Evolutionary conservation across 2,797 vertebrate genomes (phyloP).

Genomic region (Uromys caudimaculatus): DNA sequence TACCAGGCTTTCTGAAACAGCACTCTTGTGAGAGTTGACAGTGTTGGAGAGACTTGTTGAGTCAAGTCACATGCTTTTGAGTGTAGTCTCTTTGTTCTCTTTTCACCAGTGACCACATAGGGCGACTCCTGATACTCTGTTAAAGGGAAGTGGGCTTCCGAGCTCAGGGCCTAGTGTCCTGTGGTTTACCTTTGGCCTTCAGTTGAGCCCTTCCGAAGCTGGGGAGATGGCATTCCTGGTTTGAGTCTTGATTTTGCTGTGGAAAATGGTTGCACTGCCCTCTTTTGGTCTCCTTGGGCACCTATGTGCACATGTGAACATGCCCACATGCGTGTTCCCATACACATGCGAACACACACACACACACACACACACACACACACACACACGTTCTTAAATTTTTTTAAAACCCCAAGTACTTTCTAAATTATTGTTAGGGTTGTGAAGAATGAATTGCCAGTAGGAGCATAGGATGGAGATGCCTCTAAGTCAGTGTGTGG

Average conservation of each 20-base stretch:
- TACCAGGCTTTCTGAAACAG: not conserved
- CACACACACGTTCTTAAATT: not conserved
- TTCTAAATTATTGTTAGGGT: conserved; percentile 26
- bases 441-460: not conserved
- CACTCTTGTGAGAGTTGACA: not conserved
- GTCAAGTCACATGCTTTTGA: not conserved
- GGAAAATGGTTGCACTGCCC: not conserved
- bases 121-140: not conserved
- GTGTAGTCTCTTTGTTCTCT: not conserved
- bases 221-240: not conserved
- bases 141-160: not conserved
- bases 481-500: not conserved
- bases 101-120: not conserved
- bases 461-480: not conserved
- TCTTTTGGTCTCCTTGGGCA: not conserved
- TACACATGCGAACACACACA: not conserved
- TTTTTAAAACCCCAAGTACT: not conserved
- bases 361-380: no score
- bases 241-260: not conserved
- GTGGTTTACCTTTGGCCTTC: not conserved
- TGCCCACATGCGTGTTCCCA: no score
- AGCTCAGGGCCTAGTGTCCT: not conserved
- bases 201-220: not conserved
- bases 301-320: not conserved
- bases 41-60: not conserved